These are phyloP conservation scores for Muschampia staudingeri DNA, from an alignment of 2,888 invertebrate species.

Conservation along the genomic window DNA sequence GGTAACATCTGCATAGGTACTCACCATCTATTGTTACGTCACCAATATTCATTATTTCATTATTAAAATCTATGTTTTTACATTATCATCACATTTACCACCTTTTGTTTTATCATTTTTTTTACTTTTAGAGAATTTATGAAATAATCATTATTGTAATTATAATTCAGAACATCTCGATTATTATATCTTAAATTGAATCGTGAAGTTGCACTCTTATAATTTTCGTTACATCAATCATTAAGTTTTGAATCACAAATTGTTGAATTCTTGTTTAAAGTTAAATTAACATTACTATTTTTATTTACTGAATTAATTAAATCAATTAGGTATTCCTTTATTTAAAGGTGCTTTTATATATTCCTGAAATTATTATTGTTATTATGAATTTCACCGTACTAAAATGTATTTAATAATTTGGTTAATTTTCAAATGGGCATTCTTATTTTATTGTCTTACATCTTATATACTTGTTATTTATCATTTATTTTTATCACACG, in stretches of 20 bases:
- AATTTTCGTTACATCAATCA: no score
- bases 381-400: neutral
- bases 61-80: neutral
- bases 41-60: neutral
- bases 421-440: constrained; percentile 37
- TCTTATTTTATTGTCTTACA: constrained; percentile 8
- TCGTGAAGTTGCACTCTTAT: no score
- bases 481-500: neutral
- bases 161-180: no score
- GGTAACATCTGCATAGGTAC: neutral
- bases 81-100: neutral
- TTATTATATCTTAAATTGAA: no score
- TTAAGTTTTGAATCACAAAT: no score
- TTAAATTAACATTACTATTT: neutral
- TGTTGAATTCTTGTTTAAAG: no score
- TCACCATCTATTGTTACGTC: neutral
- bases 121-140: neutral
- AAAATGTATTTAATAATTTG: neutral
- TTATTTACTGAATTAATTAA: no score
- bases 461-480: neutral
- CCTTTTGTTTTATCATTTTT: neutral
- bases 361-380: neutral
- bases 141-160: no score
- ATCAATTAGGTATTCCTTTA: neutral
- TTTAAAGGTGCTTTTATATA: neutral